These are phyloP conservation scores for Invenusta paracnida DNA, from an alignment of 2,888 invertebrate species.

Conservation along the genomic window DNA sequence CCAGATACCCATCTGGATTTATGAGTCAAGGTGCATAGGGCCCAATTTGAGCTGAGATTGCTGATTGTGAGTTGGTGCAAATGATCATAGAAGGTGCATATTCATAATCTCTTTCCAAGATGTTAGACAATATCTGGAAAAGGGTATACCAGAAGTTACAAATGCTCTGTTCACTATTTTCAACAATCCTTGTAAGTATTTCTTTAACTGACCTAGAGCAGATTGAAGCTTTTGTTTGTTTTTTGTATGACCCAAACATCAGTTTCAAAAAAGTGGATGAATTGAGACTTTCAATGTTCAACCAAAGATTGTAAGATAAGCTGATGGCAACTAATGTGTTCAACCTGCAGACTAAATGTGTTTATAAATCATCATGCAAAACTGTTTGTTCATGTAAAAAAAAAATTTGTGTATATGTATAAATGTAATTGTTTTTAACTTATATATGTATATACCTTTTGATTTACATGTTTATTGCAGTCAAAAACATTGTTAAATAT, in stretches of 20 bases:
- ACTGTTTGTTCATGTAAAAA: slow-evolving; percentile 4
- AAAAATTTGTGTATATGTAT: neutral
- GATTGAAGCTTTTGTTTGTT: slow-evolving; percentile 23
- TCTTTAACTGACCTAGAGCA: slow-evolving; percentile 15
- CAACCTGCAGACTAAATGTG: slow-evolving; percentile 19
- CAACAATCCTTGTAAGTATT: neutral
- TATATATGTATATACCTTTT: slow-evolving; percentile 7
- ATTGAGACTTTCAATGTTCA: slow-evolving; percentile 10
- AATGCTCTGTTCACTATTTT: slow-evolving; percentile 17
- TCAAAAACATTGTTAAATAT: neutral
- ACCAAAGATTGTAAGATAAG: slow-evolving; percentile 4
- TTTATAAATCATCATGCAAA: neutral
- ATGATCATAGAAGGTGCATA: too few species aligned
- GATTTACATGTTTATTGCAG: slow-evolving; percentile 14
- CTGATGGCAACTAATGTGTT: neutral
- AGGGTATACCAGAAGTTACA: neutral
- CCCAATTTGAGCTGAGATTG: too few species aligned
- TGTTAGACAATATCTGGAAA: neutral
- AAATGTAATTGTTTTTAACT: slow-evolving; percentile 26
- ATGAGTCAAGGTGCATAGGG: too few species aligned
- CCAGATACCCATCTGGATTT: too few species aligned
- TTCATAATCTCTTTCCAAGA: too few species aligned
- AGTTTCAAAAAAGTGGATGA: slow-evolving; percentile 2
- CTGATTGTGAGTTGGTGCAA: too few species aligned
- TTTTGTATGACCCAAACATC: slow-evolving; percentile 11